Conservation (phyloP, 2,888 invertebrate species). For the Eudemis profundana region DNA sequence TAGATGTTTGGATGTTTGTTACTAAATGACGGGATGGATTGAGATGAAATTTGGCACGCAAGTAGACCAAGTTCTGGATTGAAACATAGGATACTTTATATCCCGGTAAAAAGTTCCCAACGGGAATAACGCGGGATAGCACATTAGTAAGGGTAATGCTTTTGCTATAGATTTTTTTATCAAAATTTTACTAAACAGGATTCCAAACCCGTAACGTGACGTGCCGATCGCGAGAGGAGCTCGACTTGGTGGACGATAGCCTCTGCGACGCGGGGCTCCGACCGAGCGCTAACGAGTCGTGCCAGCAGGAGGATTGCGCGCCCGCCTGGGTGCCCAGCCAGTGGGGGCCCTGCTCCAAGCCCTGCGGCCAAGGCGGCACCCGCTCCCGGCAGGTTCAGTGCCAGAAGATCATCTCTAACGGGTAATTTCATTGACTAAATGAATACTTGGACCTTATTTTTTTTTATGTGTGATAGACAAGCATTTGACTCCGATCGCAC, state of each 20-base stretch:
- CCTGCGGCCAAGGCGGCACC: constrained; percentile 91
- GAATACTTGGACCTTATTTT: too few species aligned
- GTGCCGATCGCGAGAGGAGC: constrained; percentile 91
- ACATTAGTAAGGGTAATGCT: too few species aligned
- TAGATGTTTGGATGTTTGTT: too few species aligned
- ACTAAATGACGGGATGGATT: too few species aligned
- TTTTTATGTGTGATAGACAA: too few species aligned
- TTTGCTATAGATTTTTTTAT: too few species aligned
- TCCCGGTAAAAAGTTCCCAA: too few species aligned
- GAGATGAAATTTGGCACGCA: too few species aligned
- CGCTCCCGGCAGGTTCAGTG: constrained; percentile 91
- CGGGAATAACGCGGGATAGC: too few species aligned
- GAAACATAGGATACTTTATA: too few species aligned
- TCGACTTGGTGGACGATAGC: constrained; percentile 89
- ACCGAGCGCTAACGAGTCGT: constrained; percentile 89
- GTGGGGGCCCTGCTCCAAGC: constrained; percentile 93
- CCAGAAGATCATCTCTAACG: constrained; percentile 90
- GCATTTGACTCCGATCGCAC: too few species aligned
- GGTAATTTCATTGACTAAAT: constrained; percentile 65
- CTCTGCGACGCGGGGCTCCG: constrained; percentile 92
- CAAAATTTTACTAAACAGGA: constrained; percentile 76
- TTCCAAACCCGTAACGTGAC: constrained; percentile 90
- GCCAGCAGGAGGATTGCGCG: constrained; percentile 89
- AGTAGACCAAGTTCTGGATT: too few species aligned
- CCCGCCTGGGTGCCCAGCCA: constrained; percentile 88